These are phyloP conservation scores for Sclerurus mexicanus DNA, from an alignment of 2,113 vertebrate genomes.

Conservation along the genomic window DNA sequence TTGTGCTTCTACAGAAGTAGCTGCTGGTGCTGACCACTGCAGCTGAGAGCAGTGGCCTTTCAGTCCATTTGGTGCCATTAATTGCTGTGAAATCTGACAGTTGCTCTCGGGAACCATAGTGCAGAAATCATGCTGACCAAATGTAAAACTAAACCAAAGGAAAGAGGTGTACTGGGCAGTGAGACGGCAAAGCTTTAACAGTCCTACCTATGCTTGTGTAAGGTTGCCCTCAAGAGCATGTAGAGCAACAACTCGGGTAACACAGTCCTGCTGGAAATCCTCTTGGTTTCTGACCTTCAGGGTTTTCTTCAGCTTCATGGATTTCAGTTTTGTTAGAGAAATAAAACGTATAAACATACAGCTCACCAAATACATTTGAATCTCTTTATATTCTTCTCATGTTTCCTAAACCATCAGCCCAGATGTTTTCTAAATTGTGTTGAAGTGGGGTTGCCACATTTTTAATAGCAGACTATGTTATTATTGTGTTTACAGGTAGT, in stretches of 20 bases:
- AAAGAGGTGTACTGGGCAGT: background rate
- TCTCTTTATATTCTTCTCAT: background rate
- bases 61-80: background rate
- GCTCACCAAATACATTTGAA: background rate
- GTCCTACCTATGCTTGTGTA: background rate
- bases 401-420: background rate
- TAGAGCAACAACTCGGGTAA: background rate
- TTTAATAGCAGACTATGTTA: background rate
- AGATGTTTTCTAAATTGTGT: background rate
- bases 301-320: background rate
- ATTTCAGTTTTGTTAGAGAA: background rate
- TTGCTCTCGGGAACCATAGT: rapidly evolving
- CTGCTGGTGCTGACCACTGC: background rate
- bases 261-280: background rate
- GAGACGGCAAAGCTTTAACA: background rate
- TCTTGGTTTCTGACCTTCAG: background rate
- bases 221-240: background rate
- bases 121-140: background rate
- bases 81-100: background rate
- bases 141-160: background rate
- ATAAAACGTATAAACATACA: background rate
- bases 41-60: background rate
- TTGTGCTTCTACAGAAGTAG: background rate
- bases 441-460: background rate
- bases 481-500: background rate